A percentile compares a stretch with the other conserved stretches of the same genome.
Evolutionary conservation across 2,113 vertebrate genomes (phyloP).

Genomic region (Phoenicopterus ruber): DNA sequence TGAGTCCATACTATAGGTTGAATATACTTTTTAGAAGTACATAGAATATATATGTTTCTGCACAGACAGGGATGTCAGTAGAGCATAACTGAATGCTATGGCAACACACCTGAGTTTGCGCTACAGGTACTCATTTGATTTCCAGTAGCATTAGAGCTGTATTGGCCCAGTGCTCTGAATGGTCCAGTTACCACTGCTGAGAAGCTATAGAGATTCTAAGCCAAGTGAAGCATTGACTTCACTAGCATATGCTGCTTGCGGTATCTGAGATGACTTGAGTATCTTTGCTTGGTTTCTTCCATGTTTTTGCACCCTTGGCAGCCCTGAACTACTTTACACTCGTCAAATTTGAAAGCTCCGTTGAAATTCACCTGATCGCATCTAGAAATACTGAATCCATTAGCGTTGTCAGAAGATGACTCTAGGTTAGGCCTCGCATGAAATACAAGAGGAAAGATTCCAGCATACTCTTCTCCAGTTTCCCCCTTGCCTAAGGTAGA

Average conservation of each 20-base stretch:
- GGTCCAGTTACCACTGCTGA: background rate
- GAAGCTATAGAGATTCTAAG: background rate
- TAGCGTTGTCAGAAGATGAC: background rate
- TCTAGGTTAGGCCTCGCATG: background rate
- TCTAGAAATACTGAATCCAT: background rate
- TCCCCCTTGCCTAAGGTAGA: background rate
- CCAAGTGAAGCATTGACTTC: background rate
- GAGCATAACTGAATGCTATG: background rate
- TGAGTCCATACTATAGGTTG: background rate
- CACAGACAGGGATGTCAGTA: background rate
- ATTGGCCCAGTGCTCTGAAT: background rate
- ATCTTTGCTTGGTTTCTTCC: background rate
- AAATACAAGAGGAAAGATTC: background rate
- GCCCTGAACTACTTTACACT: background rate
- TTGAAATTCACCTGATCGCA: background rate
- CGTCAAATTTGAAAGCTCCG: background rate
- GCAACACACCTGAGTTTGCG: background rate
- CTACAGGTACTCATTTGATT: background rate
- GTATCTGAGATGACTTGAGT: background rate
- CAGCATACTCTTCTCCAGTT: background rate
- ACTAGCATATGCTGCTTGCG: background rate
- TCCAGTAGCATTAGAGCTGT: background rate
- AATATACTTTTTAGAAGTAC: background rate
- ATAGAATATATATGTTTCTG: background rate
- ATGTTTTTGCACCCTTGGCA: background rate